A percentile compares a stretch with the other conserved stretches of the same genome.
These are phyloP conservation scores for Prionace glauca DNA, from an alignment of 2,797 vertebrate species.

Conservation along the genomic window DNA sequence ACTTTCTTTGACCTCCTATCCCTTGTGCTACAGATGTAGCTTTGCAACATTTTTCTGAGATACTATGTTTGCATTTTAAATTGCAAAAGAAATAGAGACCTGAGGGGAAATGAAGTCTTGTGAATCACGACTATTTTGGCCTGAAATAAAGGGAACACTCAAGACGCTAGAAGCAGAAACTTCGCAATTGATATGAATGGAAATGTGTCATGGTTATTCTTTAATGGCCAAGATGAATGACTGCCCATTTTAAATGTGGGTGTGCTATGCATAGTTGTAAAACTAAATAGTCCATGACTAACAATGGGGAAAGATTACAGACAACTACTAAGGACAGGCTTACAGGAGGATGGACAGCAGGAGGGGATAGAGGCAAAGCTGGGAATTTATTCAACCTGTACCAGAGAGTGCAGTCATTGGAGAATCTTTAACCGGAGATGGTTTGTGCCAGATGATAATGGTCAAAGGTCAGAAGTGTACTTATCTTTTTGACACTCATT, in stretches of 20 bases:
- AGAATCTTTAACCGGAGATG: background rate
- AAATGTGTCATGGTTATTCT: background rate
- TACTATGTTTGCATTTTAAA: background rate
- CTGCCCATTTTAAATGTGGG: background rate
- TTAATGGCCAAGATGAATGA: background rate
- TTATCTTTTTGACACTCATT: background rate
- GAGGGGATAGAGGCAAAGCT: background rate
- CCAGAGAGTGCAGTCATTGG: background rate
- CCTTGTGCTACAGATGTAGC: background rate
- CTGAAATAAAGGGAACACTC: background rate
- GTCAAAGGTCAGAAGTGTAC: background rate
- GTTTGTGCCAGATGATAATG: background rate
- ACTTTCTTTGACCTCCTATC: background rate
- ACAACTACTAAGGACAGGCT: background rate
- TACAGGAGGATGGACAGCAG: background rate
- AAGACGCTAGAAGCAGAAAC: background rate
- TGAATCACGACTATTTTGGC: background rate
- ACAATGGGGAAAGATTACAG: background rate
- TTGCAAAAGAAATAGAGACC: background rate
- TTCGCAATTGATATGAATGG: background rate
- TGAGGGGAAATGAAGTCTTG: background rate
- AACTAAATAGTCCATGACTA: background rate
- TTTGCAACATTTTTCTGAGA: background rate
- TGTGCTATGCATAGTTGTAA: background rate
- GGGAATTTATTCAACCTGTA: background rate